Percentiles rank a stretch among this genome's conserved stretches.
These are phyloP conservation scores for Perizoma flavofasciatum DNA, from an alignment of 2,888 invertebrate genomes.

Conservation along the genomic window DNA sequence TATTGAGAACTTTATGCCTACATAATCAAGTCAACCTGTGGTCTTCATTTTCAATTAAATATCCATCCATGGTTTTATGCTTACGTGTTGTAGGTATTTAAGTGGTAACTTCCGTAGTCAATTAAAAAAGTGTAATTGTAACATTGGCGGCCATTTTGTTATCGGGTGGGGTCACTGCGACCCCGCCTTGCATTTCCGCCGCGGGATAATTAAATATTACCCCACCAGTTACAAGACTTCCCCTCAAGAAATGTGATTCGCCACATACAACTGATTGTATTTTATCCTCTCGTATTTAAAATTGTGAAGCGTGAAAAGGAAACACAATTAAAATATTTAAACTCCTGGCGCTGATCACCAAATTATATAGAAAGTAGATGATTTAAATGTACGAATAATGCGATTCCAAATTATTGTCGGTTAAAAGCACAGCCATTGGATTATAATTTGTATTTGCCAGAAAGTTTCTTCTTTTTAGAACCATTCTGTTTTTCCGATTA, in stretches of 20 bases:
- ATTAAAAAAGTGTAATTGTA: conserved; percentile 75
- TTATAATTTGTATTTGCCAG: too few relatives aligned
- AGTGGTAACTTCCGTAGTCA: conserved; percentile 61
- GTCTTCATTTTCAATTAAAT: not conserved
- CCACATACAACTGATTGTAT: conserved; percentile 50
- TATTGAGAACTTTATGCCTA: too few relatives aligned
- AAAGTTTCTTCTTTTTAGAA: too few relatives aligned
- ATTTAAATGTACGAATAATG: not conserved
- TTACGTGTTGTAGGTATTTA: conserved; percentile 41
- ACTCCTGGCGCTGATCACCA: not conserved
- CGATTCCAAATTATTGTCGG: not conserved
- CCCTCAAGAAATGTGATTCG: conserved; percentile 68
- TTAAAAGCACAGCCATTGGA: not conserved
- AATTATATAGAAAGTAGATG: too few relatives aligned
- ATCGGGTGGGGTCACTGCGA: conserved; percentile 79
- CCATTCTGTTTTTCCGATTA: too few relatives aligned
- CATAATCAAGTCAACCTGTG: not conserved
- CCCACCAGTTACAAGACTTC: conserved; percentile 74
- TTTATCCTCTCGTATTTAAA: conserved; percentile 39
- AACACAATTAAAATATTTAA: conserved; percentile 36
- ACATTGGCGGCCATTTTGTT: conserved; percentile 78
- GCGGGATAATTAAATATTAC: conserved; percentile 80
- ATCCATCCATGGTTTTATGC: conserved; percentile 5
- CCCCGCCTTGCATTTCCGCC: conserved; percentile 80
- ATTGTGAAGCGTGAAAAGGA: conserved; percentile 26